phyloP scores from a whole-genome alignment of 2,113 vertebrate species.

The Callorhinus ursinus region DNA sequence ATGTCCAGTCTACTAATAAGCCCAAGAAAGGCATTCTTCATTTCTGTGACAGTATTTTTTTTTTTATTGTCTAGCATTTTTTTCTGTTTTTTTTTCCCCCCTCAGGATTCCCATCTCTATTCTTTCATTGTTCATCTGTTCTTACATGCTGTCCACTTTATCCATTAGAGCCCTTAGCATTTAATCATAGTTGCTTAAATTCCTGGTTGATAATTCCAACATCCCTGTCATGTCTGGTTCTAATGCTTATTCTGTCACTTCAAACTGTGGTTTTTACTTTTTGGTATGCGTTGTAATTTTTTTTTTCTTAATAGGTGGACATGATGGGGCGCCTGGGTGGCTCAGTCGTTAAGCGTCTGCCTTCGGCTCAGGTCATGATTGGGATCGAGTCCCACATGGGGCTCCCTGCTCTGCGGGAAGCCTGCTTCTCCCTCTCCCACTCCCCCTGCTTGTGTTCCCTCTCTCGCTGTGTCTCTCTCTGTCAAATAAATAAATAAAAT shows the following conservation, averaged over 20 bases:
- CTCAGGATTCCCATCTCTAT: neutral
- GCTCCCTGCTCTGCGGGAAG: too few species aligned
- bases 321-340: neutral
- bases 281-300: neutral
- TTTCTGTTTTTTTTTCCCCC: neutral
- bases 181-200: neutral
- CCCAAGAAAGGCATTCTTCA: neutral
- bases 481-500: too few species aligned
- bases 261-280: conserved; percentile 9
- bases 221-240: neutral
- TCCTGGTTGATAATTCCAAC: neutral
- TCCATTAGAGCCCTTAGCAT: neutral
- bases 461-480: too few species aligned
- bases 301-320: neutral
- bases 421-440: too few species aligned
- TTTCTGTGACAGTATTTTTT: neutral
- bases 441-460: too few species aligned
- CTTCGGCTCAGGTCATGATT: too few species aligned
- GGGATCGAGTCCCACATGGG: too few species aligned
- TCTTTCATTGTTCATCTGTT: neutral
- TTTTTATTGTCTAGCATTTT: neutral
- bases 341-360: too few species aligned
- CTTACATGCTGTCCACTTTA: neutral
- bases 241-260: neutral
- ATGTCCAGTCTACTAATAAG: neutral